A percentile compares a stretch with the other conserved stretches of the same genome.
Conservation (phyloP, 2,797 vertebrate genomes). For the Anisognathus igniventris region DNA sequence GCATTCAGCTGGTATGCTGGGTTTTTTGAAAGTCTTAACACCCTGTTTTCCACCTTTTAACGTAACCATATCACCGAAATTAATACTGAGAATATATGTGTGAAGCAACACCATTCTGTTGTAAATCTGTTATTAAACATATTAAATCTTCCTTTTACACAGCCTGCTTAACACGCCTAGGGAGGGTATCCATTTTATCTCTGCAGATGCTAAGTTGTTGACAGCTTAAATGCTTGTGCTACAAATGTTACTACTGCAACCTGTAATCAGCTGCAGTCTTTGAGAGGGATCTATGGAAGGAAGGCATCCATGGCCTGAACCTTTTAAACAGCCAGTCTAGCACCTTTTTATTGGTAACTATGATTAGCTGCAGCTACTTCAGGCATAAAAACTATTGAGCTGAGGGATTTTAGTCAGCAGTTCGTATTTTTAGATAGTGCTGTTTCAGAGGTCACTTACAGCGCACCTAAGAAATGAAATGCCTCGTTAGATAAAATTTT, state of each 20-base stretch:
- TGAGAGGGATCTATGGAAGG: background rate
- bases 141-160: background rate
- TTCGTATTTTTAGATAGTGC: fast-evolving
- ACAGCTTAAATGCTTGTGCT: background rate
- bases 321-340: background rate
- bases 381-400: background rate
- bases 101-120: background rate
- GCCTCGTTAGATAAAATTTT: background rate
- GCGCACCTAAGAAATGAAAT: background rate
- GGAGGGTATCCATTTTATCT: background rate
- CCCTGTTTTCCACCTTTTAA: background rate
- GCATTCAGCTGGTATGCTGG: background rate
- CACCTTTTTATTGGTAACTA: background rate
- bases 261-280: background rate
- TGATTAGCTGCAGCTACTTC: background rate
- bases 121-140: background rate
- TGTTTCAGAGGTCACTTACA: background rate
- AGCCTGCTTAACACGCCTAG: background rate
- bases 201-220: background rate
- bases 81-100: background rate
- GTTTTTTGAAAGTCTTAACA: background rate
- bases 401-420: background rate
- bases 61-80: background rate
- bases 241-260: background rate
- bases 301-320: background rate